Conservation (phyloP, 2,113 vertebrate genomes). For the Phocoena sinus region DNA sequence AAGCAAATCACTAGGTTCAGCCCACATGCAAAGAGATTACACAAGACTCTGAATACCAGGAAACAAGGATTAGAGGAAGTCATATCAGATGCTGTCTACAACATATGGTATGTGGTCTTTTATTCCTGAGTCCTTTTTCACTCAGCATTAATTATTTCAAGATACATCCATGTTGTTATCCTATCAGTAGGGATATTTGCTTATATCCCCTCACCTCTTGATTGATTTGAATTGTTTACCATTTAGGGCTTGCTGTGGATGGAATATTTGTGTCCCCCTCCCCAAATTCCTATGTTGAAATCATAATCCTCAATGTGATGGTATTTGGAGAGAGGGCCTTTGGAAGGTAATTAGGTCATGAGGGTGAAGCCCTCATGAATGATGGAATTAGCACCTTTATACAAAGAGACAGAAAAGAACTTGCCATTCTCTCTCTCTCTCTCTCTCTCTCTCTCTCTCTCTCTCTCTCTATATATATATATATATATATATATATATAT, state of each 20-base stretch:
- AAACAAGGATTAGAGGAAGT: background rate
- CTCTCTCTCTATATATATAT: no score
- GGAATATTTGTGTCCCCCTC: background rate
- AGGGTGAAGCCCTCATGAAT: background rate
- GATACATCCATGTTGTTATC: background rate
- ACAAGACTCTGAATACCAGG: background rate
- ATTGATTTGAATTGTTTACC: background rate
- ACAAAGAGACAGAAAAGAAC: background rate
- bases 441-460: no score
- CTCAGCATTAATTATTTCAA: background rate
- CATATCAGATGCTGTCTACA: background rate
- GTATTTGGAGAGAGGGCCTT: background rate
- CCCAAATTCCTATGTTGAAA: background rate
- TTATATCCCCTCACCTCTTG: background rate
- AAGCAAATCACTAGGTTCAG: background rate
- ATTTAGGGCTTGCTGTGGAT: background rate
- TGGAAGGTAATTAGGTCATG: background rate
- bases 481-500: background rate
- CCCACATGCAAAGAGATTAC: background rate
- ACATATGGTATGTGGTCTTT: background rate
- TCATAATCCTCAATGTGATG: background rate
- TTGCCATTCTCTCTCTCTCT: background rate
- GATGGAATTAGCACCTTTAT: background rate
- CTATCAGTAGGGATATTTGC: background rate
- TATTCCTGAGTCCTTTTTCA: background rate